phyloP scores from a whole-genome alignment of 2,888 invertebrate species.

The Ormyrus nitidulus region DNA sequence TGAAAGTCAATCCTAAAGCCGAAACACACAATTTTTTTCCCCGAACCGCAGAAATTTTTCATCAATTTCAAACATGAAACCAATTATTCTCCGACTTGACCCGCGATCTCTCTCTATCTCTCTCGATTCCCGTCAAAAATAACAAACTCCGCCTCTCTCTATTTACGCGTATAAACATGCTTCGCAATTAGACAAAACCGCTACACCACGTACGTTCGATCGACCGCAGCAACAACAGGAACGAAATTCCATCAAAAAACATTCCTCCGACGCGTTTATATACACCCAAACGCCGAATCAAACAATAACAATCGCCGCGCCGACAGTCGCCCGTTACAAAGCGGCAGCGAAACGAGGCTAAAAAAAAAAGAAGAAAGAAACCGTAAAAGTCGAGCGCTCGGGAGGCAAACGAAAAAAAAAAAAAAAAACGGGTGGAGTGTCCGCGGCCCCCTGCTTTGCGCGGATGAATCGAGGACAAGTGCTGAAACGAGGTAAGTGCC shows the following conservation, averaged over 20 bases:
- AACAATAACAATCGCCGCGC: slow-evolving; percentile 23
- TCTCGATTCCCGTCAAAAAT: too few species aligned
- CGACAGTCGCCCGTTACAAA: not conserved
- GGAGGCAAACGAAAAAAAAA: not conserved
- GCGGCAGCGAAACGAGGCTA: slow-evolving; percentile 15
- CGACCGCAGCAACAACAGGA: not conserved
- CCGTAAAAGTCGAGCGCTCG: not conserved
- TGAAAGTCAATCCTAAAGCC: too few species aligned
- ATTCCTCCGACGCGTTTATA: not conserved
- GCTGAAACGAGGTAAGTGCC: slow-evolving; percentile 50
- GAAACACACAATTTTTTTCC: too few species aligned
- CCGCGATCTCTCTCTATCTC: too few species aligned
- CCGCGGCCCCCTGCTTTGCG: slow-evolving; percentile 13
- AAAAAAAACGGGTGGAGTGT: not conserved
- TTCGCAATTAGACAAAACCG: not conserved
- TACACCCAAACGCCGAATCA: not conserved
- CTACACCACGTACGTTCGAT: not conserved
- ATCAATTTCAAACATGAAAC: too few species aligned
- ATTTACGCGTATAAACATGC: too few species aligned
- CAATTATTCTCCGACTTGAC: too few species aligned
- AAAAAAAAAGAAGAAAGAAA: slow-evolving; percentile 3
- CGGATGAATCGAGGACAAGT: slow-evolving; percentile 51
- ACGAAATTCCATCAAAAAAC: not conserved
- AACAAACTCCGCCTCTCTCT: too few species aligned
- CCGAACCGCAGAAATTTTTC: not conserved